Evolutionary conservation across 2,888 invertebrate genomes (phyloP).

Genomic region (Anorthoa munda): DNA sequence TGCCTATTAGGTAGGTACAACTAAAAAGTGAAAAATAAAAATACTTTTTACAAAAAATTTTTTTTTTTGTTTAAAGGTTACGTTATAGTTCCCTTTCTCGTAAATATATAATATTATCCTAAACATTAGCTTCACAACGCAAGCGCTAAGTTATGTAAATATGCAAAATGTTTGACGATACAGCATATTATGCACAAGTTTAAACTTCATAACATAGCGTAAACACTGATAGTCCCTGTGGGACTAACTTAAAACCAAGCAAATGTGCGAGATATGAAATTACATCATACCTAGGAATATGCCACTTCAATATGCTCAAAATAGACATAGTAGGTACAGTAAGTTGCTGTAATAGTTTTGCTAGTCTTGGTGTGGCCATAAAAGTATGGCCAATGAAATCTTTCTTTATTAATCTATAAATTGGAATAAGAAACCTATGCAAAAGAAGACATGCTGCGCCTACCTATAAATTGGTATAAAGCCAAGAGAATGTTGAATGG

Average conservation of each 20-base stretch:
- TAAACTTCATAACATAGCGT: slow-evolving; percentile 39
- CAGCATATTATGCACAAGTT: slow-evolving; percentile 35
- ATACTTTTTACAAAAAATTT: no score
- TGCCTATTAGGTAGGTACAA: no score
- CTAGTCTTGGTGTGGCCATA: no score
- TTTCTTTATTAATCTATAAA: no score
- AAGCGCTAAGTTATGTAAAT: slow-evolving; percentile 18
- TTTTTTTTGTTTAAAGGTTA: no score
- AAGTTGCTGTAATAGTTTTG: no score
- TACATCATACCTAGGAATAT: background rate
- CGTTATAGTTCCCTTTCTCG: background rate
- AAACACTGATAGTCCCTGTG: slow-evolving; percentile 38
- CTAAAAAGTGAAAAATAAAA: no score
- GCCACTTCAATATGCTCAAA: background rate
- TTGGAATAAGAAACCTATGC: no score
- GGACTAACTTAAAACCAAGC: slow-evolving; percentile 25
- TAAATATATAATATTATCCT: background rate
- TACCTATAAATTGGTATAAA: no score
- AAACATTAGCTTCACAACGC: slow-evolving; percentile 15
- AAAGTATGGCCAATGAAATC: no score
- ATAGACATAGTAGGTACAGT: background rate
- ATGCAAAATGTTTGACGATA: slow-evolving; percentile 48
- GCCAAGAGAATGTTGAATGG: no score
- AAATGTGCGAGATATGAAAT: background rate
- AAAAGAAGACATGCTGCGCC: no score